Percentiles rank a stretch among this genome's conserved stretches.
phyloP scores from a whole-genome alignment of 2,888 invertebrate genomes.

The Plagodis pulveraria region DNA sequence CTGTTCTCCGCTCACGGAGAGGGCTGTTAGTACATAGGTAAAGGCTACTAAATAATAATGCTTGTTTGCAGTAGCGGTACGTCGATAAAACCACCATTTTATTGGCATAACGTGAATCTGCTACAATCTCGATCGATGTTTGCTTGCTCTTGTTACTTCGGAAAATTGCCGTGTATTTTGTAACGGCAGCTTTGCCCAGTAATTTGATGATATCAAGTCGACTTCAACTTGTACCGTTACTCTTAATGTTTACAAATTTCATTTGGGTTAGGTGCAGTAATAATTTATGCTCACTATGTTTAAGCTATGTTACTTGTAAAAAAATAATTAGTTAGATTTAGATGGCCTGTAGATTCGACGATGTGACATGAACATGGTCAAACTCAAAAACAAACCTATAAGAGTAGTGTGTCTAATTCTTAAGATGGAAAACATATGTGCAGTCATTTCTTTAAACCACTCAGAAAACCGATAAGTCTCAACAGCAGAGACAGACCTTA shows the following conservation, averaged over 20 bases:
- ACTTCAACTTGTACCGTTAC: not conserved
- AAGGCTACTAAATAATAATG: slow-evolving; percentile 20
- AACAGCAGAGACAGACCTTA: too few species aligned
- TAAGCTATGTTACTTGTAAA: too few species aligned
- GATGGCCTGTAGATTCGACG: too few species aligned
- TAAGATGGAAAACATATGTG: too few species aligned
- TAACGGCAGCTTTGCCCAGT: slow-evolving; percentile 3
- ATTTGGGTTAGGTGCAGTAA: too few species aligned
- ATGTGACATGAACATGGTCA: too few species aligned
- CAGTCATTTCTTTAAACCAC: too few species aligned
- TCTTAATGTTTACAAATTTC: not conserved
- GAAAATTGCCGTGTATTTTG: slow-evolving; percentile 14
- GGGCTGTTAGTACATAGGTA: not conserved
- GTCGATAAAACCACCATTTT: slow-evolving; percentile 24
- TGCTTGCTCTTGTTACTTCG: slow-evolving; percentile 7
- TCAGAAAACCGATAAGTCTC: too few species aligned
- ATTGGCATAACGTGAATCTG: slow-evolving; percentile 19
- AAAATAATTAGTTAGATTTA: too few species aligned
- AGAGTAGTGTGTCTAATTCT: too few species aligned
- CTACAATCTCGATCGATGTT: slow-evolving; percentile 19
- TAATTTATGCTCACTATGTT: too few species aligned
- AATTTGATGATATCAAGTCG: slow-evolving; percentile 8
- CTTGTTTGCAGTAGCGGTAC: slow-evolving; percentile 30
- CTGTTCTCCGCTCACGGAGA: not conserved
- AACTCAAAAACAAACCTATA: too few species aligned